Evolutionary conservation across 2,113 vertebrate species (phyloP).

Genomic region (Oenanthe melanoleuca): DNA sequence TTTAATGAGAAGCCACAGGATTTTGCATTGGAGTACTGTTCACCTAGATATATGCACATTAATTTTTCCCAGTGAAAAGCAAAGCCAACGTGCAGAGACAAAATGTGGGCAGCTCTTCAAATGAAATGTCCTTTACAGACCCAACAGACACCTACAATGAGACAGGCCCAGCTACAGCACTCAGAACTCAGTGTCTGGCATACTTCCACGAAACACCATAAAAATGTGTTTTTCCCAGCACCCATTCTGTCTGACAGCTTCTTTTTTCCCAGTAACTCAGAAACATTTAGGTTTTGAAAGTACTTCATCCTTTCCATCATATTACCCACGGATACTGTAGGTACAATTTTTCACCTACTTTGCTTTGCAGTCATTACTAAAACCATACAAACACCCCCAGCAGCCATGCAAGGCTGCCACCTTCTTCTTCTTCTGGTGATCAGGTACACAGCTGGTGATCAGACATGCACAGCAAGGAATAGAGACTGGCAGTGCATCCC

Average conservation of each 20-base stretch:
- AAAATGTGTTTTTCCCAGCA: background rate
- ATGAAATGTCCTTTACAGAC: background rate
- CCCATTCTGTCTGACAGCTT: background rate
- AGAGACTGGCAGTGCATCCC: background rate
- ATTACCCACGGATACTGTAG: background rate
- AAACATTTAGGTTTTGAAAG: background rate
- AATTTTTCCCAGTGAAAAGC: background rate
- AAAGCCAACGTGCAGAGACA: background rate
- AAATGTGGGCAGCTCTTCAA: background rate
- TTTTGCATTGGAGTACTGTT: background rate
- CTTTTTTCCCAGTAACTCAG: background rate
- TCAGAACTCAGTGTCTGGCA: background rate
- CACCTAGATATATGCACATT: accelerated
- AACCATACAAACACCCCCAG: background rate
- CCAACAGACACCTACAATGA: accelerated
- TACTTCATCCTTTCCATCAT: background rate
- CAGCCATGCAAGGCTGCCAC: background rate
- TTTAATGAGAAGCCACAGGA: background rate
- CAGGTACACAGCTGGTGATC: background rate
- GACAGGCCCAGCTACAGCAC: background rate
- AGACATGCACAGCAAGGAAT: background rate
- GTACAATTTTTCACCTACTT: background rate
- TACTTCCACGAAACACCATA: background rate
- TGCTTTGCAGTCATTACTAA: background rate
- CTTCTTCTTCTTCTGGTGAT: background rate